Evolutionary conservation across 2,113 vertebrate genomes (phyloP).

Genomic region (Chloropsis cyanopogon): DNA sequence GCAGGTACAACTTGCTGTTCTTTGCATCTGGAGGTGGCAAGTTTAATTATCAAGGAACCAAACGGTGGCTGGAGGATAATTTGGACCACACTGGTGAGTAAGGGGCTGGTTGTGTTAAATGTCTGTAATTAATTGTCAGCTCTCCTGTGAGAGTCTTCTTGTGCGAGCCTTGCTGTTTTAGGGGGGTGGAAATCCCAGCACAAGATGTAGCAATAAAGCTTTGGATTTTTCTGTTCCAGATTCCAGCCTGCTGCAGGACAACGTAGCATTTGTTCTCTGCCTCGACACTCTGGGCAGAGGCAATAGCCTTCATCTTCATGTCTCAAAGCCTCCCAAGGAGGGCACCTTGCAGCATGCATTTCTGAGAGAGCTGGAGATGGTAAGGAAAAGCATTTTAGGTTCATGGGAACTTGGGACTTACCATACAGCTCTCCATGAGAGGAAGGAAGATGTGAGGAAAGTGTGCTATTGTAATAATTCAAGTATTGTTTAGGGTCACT

Average conservation of each 20-base stretch:
- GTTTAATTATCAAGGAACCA: constrained; percentile 98
- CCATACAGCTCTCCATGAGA: background rate
- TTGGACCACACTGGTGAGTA: constrained; percentile 92
- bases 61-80: constrained; percentile 97
- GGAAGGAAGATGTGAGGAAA: background rate
- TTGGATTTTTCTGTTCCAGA: constrained; percentile 71
- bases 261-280: constrained; percentile 95
- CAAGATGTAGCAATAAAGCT: background rate
- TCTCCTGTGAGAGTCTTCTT: background rate
- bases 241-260: constrained; percentile 97
- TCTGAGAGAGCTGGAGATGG: constrained; percentile 89
- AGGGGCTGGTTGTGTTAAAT: background rate
- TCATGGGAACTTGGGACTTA: background rate
- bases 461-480: background rate
- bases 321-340: constrained; percentile 95
- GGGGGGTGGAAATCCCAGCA: background rate
- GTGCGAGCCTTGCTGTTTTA: background rate
- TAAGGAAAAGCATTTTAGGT: constrained; percentile 42
- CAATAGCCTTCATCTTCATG: constrained; percentile 87
- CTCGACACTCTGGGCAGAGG: constrained; percentile 91
- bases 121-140: background rate
- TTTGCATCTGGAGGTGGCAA: constrained; percentile 97
- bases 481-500: background rate
- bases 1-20: constrained; percentile 95
- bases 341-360: constrained; percentile 88